Conservation (phyloP, 2,113 vertebrate species). For the Piprites chloris region DNA sequence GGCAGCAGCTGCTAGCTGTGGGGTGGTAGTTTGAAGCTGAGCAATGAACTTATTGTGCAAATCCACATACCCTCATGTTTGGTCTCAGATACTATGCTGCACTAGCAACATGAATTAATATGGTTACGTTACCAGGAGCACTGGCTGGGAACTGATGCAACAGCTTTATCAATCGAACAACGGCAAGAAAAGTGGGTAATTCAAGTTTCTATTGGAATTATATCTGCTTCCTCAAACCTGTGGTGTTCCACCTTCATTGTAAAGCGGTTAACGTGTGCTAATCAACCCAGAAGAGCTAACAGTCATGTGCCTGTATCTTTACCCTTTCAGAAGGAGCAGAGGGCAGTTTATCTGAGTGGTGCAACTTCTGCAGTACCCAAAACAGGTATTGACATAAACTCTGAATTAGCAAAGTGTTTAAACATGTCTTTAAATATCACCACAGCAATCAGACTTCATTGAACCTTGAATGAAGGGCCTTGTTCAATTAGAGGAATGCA, state of each 20-base stretch:
- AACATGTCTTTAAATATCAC: background rate
- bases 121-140: background rate
- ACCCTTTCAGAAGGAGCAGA: background rate
- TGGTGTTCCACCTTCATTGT: background rate
- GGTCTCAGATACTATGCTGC: background rate
- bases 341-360: background rate
- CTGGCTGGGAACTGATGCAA: background rate
- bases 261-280: background rate
- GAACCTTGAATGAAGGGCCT: background rate
- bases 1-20: background rate
- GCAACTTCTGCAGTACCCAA: background rate
- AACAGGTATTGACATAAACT: background rate
- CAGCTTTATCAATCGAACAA: background rate
- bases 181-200: background rate
- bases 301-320: background rate
- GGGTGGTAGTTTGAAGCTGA: background rate
- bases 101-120: background rate
- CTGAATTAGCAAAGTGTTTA: background rate
- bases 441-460: background rate
- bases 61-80: background rate
- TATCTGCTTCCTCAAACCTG: background rate
- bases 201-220: background rate
- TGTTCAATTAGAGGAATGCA: background rate
- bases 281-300: background rate
- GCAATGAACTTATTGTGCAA: background rate